phyloP scores from a whole-genome alignment of 2,113 vertebrate genomes.

The Cromileptes altivelis region DNA sequence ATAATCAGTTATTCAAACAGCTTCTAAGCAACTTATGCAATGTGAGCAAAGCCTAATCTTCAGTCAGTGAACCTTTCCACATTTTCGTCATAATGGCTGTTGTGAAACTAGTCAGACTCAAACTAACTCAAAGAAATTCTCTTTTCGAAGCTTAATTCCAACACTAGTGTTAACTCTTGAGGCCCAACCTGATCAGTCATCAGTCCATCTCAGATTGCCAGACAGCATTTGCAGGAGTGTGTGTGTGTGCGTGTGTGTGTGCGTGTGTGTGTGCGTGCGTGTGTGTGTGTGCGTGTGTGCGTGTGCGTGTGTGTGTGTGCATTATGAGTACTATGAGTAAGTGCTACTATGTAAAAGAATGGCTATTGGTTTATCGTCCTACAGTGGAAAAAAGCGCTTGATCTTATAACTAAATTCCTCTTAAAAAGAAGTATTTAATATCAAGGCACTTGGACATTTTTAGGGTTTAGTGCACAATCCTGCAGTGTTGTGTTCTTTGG shows the following conservation, averaged over 20 bases:
- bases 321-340: slow-evolving; percentile 2
- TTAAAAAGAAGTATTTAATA: slow-evolving; percentile 19
- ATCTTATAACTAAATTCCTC: slow-evolving; percentile 29
- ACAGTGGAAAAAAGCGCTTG: neutral
- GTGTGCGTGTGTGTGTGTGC: slow-evolving; percentile 3
- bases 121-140: slow-evolving; percentile 3
- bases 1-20: slow-evolving; percentile 52
- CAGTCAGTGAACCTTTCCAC: neutral
- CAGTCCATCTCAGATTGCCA: slow-evolving; percentile 17
- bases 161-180: neutral
- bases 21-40: slow-evolving; percentile 57
- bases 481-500: neutral
- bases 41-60: slow-evolving; percentile 29
- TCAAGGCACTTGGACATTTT: slow-evolving; percentile 32
- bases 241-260: neutral
- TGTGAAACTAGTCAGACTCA: slow-evolving; percentile 48
- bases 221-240: neutral
- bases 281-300: slow-evolving; percentile 27
- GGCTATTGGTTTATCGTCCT: slow-evolving; percentile 5
- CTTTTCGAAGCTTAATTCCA: slow-evolving; percentile 7
- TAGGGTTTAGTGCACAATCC: slow-evolving; percentile 28
- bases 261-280: slow-evolving; percentile 4
- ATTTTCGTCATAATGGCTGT: slow-evolving; percentile 20
- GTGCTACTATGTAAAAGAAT: slow-evolving; percentile 5
- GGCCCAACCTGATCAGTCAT: slow-evolving; percentile 2